Percentiles rank a stretch among this genome's conserved stretches.
Conservation (phyloP, 2,797 vertebrate genomes). For the Antennarius maculatus region DNA sequence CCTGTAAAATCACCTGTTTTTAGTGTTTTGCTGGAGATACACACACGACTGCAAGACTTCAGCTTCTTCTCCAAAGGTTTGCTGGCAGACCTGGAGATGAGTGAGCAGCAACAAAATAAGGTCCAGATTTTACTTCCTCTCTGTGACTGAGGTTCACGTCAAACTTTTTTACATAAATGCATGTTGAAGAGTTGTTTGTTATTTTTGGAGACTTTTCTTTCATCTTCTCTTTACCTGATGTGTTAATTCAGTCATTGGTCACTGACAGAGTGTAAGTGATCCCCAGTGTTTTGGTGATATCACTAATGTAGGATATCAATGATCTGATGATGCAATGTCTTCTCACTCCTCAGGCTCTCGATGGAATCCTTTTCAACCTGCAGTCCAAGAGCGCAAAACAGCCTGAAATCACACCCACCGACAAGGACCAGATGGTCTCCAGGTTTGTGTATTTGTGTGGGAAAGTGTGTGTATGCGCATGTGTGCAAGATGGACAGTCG, state of each 20-base stretch:
- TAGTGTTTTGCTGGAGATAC: slow-evolving; percentile 84
- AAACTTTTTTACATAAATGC: background rate
- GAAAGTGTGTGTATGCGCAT: background rate
- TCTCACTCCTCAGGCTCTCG: slow-evolving; percentile 60
- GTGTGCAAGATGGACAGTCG: background rate
- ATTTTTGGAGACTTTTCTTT: too few relatives aligned
- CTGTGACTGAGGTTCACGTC: background rate
- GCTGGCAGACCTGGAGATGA: slow-evolving; percentile 80
- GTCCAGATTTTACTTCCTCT: slow-evolving; percentile 61
- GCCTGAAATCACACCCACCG: slow-evolving; percentile 45
- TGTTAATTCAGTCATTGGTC: too few relatives aligned
- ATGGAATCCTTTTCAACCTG: slow-evolving; percentile 58
- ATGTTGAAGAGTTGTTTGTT: too few relatives aligned
- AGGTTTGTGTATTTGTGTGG: slow-evolving; percentile 67
- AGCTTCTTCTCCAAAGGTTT: slow-evolving; percentile 78
- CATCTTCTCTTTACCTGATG: too few relatives aligned
- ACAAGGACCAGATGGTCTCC: slow-evolving; percentile 77
- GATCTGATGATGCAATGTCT: slow-evolving; percentile 15
- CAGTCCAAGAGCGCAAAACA: slow-evolving; percentile 56
- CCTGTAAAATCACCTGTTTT: background rate
- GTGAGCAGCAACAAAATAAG: slow-evolving; percentile 82
- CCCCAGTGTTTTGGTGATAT: background rate
- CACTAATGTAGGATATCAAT: background rate
- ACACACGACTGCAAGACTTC: slow-evolving; percentile 83
- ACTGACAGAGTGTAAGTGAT: too few relatives aligned